A percentile compares a stretch with the other conserved stretches of the same genome.
These are phyloP conservation scores for Drosophila anceps DNA, from an alignment of 2,888 invertebrate genomes.

Conservation along the genomic window DNA sequence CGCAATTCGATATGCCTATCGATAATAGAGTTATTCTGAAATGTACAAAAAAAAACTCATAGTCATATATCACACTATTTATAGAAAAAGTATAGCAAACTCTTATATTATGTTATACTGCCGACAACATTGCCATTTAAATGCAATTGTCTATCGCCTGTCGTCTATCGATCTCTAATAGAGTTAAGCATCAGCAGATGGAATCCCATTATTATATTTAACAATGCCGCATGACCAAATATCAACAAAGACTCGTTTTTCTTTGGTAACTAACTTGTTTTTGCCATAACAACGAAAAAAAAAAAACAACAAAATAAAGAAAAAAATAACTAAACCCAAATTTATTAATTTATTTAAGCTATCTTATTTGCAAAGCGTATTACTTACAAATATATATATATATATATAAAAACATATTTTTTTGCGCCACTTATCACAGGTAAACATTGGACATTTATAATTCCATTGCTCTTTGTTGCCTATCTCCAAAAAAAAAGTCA, in stretches of 20 bases:
- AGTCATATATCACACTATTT: background rate
- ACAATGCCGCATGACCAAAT: conserved; percentile 19
- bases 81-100: background rate
- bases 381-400: conserved; percentile 31
- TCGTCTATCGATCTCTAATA: conserved; percentile 1
- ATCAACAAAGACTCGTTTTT: conserved; percentile 24
- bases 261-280: conserved; percentile 38
- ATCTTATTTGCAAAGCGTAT: conserved; percentile 48
- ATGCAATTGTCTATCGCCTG: background rate
- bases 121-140: too few species aligned
- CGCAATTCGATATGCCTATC: too few species aligned
- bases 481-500: conserved; percentile 28
- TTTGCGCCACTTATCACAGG: conserved; percentile 56
- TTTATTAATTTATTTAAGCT: conserved; percentile 56
- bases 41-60: too few species aligned
- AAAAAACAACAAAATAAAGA: background rate
- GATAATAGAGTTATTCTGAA: too few species aligned
- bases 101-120: background rate
- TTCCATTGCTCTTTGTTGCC: conserved; percentile 25
- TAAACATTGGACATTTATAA: conserved; percentile 55
- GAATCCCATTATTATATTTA: conserved; percentile 14
- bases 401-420: too few species aligned
- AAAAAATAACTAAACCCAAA: conserved; percentile 17
- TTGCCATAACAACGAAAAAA: conserved; percentile 24
- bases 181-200: background rate